Conservation (phyloP, 2,113 vertebrate species). For the Elanoides forficatus region DNA sequence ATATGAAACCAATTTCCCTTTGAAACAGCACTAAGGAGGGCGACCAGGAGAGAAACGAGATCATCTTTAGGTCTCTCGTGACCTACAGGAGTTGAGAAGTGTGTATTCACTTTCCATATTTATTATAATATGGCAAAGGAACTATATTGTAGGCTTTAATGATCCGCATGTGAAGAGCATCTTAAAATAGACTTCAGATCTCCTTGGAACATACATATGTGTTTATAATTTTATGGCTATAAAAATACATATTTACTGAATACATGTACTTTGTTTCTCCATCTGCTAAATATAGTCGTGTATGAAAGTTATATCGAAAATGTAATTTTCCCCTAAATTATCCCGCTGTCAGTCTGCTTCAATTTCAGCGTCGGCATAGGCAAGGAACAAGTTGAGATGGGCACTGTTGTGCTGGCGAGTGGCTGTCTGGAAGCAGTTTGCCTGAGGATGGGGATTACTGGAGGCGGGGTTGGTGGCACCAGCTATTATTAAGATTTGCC, state of each 20-base stretch:
- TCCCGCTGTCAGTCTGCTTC: slow-evolving; percentile 40
- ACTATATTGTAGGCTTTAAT: slow-evolving; percentile 23
- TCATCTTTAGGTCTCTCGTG: slow-evolving; percentile 34
- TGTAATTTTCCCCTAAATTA: slow-evolving; percentile 33
- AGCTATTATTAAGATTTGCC: not conserved
- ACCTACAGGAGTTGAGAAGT: not conserved
- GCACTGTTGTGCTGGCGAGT: not conserved
- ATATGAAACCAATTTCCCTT: slow-evolving; percentile 56
- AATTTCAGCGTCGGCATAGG: not conserved
- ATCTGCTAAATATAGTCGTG: slow-evolving; percentile 54
- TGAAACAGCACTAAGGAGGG: slow-evolving; percentile 25
- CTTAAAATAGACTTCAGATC: slow-evolving; percentile 44
- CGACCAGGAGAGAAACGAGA: slow-evolving; percentile 46
- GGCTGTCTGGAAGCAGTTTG: slow-evolving; percentile 49
- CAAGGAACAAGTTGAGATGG: not conserved
- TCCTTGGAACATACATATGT: slow-evolving; percentile 43
- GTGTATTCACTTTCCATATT: slow-evolving; percentile 32
- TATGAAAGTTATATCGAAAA: slow-evolving; percentile 42
- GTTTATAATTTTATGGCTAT: slow-evolving; percentile 51
- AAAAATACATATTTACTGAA: slow-evolving; percentile 63
- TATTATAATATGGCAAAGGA: slow-evolving; percentile 18
- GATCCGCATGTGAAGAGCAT: not conserved
- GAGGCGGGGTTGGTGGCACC: not conserved
- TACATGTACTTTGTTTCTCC: slow-evolving; percentile 39
- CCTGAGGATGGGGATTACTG: slow-evolving; percentile 4